Evolutionary conservation across 2,888 invertebrate genomes (phyloP), one percentile per base, ranked within the genome.

Genomic region (Melinaea menophilus): DNA sequence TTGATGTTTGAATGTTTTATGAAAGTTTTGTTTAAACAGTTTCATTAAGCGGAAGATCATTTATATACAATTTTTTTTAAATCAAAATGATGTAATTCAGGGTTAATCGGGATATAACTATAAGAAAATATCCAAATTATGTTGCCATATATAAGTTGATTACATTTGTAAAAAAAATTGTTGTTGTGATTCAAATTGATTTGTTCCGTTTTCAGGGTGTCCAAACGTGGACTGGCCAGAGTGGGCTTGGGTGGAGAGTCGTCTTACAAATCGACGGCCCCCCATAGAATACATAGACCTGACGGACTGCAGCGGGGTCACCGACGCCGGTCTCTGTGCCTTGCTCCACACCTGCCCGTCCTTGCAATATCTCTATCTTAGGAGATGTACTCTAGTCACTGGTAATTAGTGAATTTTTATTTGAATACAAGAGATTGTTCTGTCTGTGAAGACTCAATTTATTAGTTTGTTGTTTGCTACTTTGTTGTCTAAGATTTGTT

Each of bases 321-420:
- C 96, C 67, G 98, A 98, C 82, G 93, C 94, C 35, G 97, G 97
- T 0, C 92, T 98, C 12, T 94, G 95, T 73, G 93, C 95, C 55
- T 93, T 97, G 59, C 95, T 98, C 9, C 94, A 95, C 69, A 96
- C 96, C 74, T 98, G 97, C 83, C 96, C 97, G 0, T 95, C 97
- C 73, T 91, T 98, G 67, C 94, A 95, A 72, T 97, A 96, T 85
- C 92, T 98, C 58, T 98, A 97, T 86, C 92, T 98, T 66, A 92
- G 98, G 72, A 92, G 98, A 78, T 98, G 98, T 88, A 92, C 94
- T 78, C 94, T 95, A 90, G 95, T 98, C 78, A 97, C 97, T 78
- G 95, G 95, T 95, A 79, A 9, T 9, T 9, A 41, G 41, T 9
- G 3, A 41, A 41, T 41, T 41, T 41, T 9, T 9, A 9, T 41